phyloP scores from a whole-genome alignment of 2,888 invertebrate genomes.

The Sphecodes monilicornis region DNA sequence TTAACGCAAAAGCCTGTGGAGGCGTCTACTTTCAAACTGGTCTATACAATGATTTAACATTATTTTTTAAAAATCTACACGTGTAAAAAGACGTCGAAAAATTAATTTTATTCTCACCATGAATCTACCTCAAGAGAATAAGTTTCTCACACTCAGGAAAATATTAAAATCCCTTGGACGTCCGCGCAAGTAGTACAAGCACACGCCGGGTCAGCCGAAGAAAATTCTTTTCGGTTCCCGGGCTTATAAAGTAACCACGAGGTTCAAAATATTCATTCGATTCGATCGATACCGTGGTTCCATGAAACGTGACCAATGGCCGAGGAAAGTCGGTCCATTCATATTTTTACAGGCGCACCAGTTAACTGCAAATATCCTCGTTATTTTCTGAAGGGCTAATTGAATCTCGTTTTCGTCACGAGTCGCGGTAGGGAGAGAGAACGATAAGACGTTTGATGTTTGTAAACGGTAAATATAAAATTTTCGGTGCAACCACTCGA shows the following conservation, averaged over 20 bases:
- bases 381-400: neutral
- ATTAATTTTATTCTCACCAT: neutral
- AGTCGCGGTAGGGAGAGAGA: neutral
- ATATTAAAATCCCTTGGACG: neutral
- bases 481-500: conserved; percentile 11
- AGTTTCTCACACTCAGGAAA: neutral
- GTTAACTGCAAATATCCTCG: neutral
- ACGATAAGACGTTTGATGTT: conserved; percentile 11
- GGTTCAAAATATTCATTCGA: conserved; percentile 8
- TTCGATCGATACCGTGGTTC: neutral
- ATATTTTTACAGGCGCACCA: conserved; percentile 2
- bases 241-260: conserved; percentile 6
- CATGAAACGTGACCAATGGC: neutral
- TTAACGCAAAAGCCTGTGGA: no score
- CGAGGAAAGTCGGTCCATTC: neutral
- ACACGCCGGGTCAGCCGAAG: neutral
- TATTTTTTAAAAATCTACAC: neutral
- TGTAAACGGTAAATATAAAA: conserved; percentile 3
- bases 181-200: neutral
- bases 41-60: no score
- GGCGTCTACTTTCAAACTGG: no score
- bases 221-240: neutral
- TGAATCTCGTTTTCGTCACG: neutral
- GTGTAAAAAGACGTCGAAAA: neutral
- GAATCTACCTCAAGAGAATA: neutral